These are phyloP conservation scores for Diprion similis DNA, from an alignment of 1,140 invertebrate species.

Conservation along the genomic window DNA sequence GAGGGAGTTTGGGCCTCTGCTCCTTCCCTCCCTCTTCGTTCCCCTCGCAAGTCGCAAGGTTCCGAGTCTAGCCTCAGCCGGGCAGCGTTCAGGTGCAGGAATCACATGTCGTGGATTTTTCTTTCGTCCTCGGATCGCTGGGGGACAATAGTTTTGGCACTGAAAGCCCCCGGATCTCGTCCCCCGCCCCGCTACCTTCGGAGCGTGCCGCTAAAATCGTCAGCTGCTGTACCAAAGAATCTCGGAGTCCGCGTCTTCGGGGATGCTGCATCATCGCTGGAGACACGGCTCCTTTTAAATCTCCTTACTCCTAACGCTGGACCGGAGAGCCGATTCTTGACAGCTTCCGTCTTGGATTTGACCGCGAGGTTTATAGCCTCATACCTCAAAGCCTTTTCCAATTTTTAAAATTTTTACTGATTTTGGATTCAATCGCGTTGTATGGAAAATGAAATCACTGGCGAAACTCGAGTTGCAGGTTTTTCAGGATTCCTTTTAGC, in stretches of 20 bases:
- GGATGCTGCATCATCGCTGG: background rate
- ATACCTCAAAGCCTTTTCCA: background rate
- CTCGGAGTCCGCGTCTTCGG: background rate
- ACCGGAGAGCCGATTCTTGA: background rate
- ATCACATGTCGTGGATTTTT: conserved; percentile 30
- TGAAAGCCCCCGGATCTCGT: conserved; percentile 29
- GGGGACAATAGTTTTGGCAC: conserved; percentile 22
- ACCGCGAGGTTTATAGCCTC: background rate
- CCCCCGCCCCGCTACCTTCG: background rate
- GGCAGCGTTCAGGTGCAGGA: conserved; percentile 31
- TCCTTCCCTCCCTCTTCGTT: background rate
- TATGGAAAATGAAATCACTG: no score
- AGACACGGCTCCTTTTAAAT: background rate
- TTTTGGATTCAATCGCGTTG: no score
- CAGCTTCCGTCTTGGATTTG: conserved; percentile 5
- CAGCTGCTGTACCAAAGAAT: conserved; percentile 31
- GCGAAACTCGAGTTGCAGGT: no score
- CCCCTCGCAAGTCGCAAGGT: background rate
- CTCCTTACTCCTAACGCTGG: background rate
- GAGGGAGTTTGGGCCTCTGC: background rate
- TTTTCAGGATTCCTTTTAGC: no score
- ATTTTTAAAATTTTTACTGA: no score
- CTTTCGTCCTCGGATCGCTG: background rate
- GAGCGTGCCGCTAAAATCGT: conserved; percentile 35
- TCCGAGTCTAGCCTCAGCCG: background rate